phyloP scores from a whole-genome alignment of 2,113 vertebrate species.

The Notothenia rossii region DNA sequence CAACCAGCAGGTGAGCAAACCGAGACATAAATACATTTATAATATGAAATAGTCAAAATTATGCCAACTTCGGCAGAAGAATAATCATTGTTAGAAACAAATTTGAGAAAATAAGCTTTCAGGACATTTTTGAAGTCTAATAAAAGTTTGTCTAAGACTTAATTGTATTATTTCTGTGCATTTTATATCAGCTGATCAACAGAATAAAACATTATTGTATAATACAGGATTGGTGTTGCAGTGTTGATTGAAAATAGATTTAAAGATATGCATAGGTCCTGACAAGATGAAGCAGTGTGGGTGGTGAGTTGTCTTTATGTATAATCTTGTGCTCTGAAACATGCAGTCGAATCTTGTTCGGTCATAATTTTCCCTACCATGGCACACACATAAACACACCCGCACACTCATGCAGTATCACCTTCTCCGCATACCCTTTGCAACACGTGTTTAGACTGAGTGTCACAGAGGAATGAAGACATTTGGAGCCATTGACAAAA shows the following conservation, averaged over 20 bases:
- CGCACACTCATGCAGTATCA: not conserved
- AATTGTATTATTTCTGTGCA: not conserved
- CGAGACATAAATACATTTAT: not conserved
- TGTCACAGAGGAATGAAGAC: constrained; percentile 21
- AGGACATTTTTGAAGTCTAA: not conserved
- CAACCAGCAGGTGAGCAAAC: not conserved
- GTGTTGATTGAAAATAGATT: not conserved
- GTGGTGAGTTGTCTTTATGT: too few relatives aligned
- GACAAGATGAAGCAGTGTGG: not conserved
- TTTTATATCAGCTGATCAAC: not conserved
- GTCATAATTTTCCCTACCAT: too few relatives aligned
- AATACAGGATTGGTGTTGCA: not conserved
- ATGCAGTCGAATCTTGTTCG: too few relatives aligned
- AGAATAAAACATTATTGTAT: not conserved
- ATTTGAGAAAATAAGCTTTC: not conserved
- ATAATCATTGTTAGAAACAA: not conserved
- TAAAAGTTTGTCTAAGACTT: not conserved
- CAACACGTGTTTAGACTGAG: constrained; percentile 41
- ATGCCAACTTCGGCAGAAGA: not conserved
- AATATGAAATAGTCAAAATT: not conserved
- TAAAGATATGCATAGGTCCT: not conserved
- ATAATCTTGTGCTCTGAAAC: too few relatives aligned
- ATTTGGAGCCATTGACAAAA: constrained; percentile 42
- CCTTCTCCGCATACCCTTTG: constrained; percentile 32
- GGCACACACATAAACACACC: too few relatives aligned